Evolutionary conservation across 2,113 vertebrate genomes (phyloP).

Genomic region (Oxyura jamaicensis): DNA sequence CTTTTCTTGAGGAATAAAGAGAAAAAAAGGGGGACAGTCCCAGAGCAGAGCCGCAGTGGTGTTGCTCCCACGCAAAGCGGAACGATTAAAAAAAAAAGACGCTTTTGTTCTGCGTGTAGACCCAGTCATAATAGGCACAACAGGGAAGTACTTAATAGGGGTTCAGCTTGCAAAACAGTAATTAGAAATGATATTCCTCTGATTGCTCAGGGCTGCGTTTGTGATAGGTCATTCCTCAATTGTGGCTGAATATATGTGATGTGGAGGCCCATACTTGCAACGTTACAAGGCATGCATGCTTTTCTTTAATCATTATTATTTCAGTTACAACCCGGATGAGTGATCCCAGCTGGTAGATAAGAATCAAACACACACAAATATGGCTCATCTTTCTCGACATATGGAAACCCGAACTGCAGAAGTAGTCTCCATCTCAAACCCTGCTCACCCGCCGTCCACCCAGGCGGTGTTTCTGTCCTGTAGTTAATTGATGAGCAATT

Average conservation of each 20-base stretch:
- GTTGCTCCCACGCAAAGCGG: neutral
- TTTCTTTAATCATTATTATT: slow-evolving; percentile 75
- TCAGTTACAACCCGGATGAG: slow-evolving; percentile 68
- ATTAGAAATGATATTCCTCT: slow-evolving; percentile 66
- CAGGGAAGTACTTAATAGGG: slow-evolving; percentile 62
- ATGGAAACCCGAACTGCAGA: slow-evolving; percentile 59
- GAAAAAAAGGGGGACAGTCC: neutral
- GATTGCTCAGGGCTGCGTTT: slow-evolving; percentile 59
- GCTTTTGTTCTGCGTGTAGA: slow-evolving; percentile 61
- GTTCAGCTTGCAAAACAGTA: slow-evolving; percentile 67
- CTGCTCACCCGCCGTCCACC: neutral
- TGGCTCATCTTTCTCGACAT: slow-evolving; percentile 68
- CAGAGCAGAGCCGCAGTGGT: neutral
- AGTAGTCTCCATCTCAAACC: neutral
- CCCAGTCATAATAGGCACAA: slow-evolving; percentile 53
- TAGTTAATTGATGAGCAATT: neutral
- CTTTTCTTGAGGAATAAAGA: neutral
- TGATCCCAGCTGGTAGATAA: slow-evolving; percentile 74
- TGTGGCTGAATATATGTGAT: slow-evolving; percentile 16
- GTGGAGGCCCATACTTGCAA: slow-evolving; percentile 49
- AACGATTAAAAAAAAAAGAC: neutral
- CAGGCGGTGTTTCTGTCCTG: neutral
- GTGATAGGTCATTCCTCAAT: slow-evolving; percentile 54
- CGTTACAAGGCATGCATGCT: slow-evolving; percentile 67
- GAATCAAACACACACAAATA: slow-evolving; percentile 70